A percentile compares a stretch with the other conserved stretches of the same genome.
Conservation (phyloP, 2,797 vertebrate genomes). For the Anguilla megastoma region DNA sequence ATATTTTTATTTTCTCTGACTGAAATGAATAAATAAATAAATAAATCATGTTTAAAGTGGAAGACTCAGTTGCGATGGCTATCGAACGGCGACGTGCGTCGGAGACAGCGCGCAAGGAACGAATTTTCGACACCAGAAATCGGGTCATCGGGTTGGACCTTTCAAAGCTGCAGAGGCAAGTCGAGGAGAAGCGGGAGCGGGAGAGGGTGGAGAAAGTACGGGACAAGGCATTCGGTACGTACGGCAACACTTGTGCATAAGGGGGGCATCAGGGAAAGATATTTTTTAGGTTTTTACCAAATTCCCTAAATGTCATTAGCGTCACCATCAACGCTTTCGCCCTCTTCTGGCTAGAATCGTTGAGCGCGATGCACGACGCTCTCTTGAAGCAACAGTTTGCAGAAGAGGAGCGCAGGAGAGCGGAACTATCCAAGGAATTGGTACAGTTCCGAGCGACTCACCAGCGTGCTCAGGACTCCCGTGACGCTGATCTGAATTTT, state of each 20-base stretch:
- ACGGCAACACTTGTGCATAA: conserved; percentile 33
- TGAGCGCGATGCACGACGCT: conserved; percentile 56
- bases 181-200: conserved; percentile 57
- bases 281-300: neutral
- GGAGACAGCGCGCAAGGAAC: conserved; percentile 61
- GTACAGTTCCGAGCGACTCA: conserved; percentile 56
- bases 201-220: conserved; percentile 54
- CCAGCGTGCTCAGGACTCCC: conserved; percentile 62
- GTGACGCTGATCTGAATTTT: conserved; percentile 66
- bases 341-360: conserved; percentile 54
- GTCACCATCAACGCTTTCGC: neutral
- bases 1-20: neutral
- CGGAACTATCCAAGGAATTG: conserved; percentile 55
- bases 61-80: conserved; percentile 47
- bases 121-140: conserved; percentile 64
- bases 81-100: conserved; percentile 60
- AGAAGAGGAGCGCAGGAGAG: conserved; percentile 53
- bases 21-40: neutral
- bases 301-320: too few species aligned
- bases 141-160: conserved; percentile 71
- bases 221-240: conserved; percentile 61
- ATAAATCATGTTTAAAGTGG: conserved; percentile 62
- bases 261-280: neutral
- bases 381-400: conserved; percentile 54
- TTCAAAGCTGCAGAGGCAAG: conserved; percentile 62